Conservation (phyloP, 2,797 vertebrate species). For the Delichon dasypus region DNA sequence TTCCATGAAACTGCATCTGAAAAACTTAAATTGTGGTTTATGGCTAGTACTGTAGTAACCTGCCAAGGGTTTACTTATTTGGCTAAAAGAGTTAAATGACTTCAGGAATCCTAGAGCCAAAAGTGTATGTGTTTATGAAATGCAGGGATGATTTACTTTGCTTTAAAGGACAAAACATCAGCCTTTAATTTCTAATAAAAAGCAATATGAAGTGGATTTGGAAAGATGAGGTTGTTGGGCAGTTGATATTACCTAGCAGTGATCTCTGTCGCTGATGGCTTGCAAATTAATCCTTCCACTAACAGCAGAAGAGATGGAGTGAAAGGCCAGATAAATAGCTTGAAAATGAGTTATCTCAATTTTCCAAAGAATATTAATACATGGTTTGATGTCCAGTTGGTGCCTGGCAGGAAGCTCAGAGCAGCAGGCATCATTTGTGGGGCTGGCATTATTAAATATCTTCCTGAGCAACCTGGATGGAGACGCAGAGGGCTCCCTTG, state of each 20-base stretch:
- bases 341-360: background rate
- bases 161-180: background rate
- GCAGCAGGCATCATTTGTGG: background rate
- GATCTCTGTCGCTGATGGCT: background rate
- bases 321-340: background rate
- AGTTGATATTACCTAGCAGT: background rate
- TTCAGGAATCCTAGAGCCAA: background rate
- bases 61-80: constrained; percentile 1
- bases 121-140: background rate
- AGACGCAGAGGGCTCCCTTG: background rate
- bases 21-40: background rate
- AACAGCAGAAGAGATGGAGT: background rate
- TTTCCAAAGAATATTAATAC: background rate
- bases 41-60: background rate
- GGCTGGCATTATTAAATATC: background rate
- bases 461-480: background rate
- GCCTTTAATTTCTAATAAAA: background rate
- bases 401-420: background rate
- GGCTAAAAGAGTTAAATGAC: background rate
- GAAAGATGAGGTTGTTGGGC: background rate
- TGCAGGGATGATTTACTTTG: background rate
- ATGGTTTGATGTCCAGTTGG: background rate
- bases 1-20: background rate
- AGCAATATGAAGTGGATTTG: background rate
- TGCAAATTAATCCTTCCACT: background rate